These are phyloP conservation scores for Neoaliturus tenellus DNA, from an alignment of 2,888 invertebrate genomes.

Conservation along the genomic window DNA sequence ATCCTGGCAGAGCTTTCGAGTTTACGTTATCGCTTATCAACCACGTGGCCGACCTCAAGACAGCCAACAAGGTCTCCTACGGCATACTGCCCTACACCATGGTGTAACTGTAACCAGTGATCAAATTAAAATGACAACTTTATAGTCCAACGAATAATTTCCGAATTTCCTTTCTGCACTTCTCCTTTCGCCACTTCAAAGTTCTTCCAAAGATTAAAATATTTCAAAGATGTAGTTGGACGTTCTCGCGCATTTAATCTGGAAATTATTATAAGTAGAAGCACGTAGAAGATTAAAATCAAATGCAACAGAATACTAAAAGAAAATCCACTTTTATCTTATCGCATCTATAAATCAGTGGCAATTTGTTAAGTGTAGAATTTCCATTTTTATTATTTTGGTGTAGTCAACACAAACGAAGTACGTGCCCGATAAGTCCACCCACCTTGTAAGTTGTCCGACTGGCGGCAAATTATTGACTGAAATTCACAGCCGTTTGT, in stretches of 20 bases:
- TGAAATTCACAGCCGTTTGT: not conserved
- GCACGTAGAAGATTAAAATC: too few species aligned
- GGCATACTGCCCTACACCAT: constrained; percentile 23
- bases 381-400: not conserved
- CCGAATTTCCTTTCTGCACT: too few species aligned
- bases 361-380: not conserved
- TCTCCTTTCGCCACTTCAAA: too few species aligned
- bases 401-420: not conserved
- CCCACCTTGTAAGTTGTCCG: not conserved
- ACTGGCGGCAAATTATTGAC: not conserved
- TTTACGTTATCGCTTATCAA: constrained; percentile 42
- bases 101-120: not conserved
- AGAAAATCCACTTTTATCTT: too few species aligned
- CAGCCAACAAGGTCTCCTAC: constrained; percentile 33
- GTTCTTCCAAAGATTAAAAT: too few species aligned
- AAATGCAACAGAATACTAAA: too few species aligned
- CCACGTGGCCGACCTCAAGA: constrained; percentile 26
- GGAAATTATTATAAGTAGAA: too few species aligned
- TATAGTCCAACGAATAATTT: too few species aligned
- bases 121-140: too few species aligned
- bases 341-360: not conserved
- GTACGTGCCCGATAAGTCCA: constrained; percentile 17
- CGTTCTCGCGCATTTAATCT: too few species aligned
- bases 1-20: constrained; percentile 25
- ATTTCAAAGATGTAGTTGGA: too few species aligned